Conservation (phyloP, 2,113 vertebrate genomes). For the Cyanoliseus patagonus region DNA sequence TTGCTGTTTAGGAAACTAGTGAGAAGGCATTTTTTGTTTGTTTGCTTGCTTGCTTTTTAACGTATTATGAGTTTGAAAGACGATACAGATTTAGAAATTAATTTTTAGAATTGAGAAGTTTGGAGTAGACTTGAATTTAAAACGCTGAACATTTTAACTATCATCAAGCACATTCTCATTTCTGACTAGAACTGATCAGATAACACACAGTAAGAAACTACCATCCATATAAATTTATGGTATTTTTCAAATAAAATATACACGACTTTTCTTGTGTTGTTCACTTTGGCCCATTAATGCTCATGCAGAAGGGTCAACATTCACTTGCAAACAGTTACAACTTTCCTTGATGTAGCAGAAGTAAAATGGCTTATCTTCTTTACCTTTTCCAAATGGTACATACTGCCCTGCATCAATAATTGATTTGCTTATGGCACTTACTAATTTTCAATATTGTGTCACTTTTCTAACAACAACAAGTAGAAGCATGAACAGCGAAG, state of each 20-base stretch:
- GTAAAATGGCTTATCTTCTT: not conserved
- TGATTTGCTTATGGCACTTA: conserved; percentile 57
- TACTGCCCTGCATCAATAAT: conserved; percentile 29
- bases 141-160: not conserved
- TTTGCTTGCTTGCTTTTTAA: not conserved
- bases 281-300: not conserved
- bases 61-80: not conserved
- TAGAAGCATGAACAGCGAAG: conserved; percentile 39
- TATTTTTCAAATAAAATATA: not conserved
- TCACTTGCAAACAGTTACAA: not conserved
- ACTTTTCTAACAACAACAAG: conserved; percentile 62
- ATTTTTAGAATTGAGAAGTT: not conserved
- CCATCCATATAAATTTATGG: not conserved
- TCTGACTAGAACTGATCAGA: not conserved
- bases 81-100: not conserved
- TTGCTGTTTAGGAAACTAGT: not conserved
- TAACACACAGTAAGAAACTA: not conserved
- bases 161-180: not conserved
- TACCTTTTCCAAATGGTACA: not conserved
- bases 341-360: not conserved
- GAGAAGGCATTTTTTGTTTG: not conserved
- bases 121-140: not conserved
- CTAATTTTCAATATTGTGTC: conserved; percentile 57
- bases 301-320: not conserved
- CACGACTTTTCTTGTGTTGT: not conserved